These are phyloP conservation scores for Propithecus coquereli DNA, from an alignment of 2,113 vertebrate genomes.

Conservation along the genomic window DNA sequence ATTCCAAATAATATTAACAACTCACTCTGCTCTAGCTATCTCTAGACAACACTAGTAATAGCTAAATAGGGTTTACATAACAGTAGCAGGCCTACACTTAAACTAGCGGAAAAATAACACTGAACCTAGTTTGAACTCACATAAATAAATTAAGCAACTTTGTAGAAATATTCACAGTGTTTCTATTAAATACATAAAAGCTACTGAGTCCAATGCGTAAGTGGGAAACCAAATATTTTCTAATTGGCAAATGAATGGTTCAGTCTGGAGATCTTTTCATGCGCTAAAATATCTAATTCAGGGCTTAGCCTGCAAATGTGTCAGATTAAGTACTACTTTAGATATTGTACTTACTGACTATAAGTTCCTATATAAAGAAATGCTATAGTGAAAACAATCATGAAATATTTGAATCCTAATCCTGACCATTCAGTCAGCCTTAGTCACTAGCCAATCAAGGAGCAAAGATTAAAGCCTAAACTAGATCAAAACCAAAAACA, in stretches of 20 bases:
- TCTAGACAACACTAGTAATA: slow-evolving; percentile 7
- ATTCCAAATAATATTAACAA: slow-evolving; percentile 38
- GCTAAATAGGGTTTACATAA: slow-evolving; percentile 14
- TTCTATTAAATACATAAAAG: neutral
- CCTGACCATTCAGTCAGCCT: neutral
- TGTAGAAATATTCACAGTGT: neutral
- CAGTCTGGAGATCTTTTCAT: slow-evolving; percentile 8
- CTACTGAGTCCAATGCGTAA: slow-evolving; percentile 25
- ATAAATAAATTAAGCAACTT: slow-evolving; percentile 41
- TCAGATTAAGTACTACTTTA: neutral
- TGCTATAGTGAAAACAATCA: neutral
- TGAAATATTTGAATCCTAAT: slow-evolving; percentile 25
- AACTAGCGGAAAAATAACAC: slow-evolving; percentile 33
- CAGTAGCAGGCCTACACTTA: slow-evolving; percentile 32
- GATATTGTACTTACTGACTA: neutral
- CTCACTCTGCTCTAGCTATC: neutral
- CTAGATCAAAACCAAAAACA: neutral
- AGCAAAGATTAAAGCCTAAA: slow-evolving; percentile 32
- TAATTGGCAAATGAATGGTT: slow-evolving; percentile 28
- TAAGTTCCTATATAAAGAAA: neutral
- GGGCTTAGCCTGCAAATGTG: neutral
- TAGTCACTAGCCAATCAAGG: neutral
- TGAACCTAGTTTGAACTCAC: slow-evolving; percentile 44
- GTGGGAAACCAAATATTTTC: slow-evolving; percentile 7
- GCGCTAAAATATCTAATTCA: neutral